phyloP scores from a whole-genome alignment of 2,797 vertebrate species.

The Enteromius anoplus region DNA sequence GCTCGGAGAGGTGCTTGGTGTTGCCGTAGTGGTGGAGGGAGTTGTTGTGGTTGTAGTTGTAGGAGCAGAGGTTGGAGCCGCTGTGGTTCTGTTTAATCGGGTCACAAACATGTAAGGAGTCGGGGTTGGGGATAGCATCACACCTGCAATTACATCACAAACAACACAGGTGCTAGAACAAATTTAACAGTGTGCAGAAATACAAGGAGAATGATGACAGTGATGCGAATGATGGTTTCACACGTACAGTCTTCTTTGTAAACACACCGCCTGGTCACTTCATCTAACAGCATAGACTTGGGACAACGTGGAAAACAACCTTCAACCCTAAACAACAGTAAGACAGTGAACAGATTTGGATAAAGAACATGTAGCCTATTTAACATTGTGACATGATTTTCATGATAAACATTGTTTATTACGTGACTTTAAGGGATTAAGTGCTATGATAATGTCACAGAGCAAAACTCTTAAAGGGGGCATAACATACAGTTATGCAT shows the following conservation, averaged over 20 bases:
- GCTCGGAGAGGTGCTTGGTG: slow-evolving; percentile 39
- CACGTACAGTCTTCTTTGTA: slow-evolving; percentile 95
- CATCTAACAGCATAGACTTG: slow-evolving; percentile 94
- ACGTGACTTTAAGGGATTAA: neutral
- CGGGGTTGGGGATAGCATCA: slow-evolving; percentile 73
- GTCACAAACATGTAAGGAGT: slow-evolving; percentile 80
- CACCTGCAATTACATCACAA: slow-evolving; percentile 65
- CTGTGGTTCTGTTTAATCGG: slow-evolving; percentile 74
- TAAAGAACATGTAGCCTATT: neutral
- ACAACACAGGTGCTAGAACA: neutral
- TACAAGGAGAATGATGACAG: neutral
- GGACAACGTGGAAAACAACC: slow-evolving; percentile 96
- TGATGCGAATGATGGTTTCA: neutral
- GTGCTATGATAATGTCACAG: neutral
- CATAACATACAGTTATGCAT: neutral
- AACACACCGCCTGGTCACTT: slow-evolving; percentile 94
- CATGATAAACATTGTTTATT: neutral
- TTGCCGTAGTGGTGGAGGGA: slow-evolving; percentile 56
- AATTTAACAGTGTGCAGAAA: neutral
- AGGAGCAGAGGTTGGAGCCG: slow-evolving; percentile 50
- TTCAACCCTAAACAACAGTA: slow-evolving; percentile 83
- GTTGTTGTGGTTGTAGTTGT: slow-evolving; percentile 40
- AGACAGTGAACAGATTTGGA: neutral
- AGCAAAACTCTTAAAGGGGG: neutral
- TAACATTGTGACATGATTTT: neutral